Percentiles rank a stretch among this genome's conserved stretches.
Evolutionary conservation across 2,888 invertebrate genomes (phyloP).

Genomic region (Drosophila falleni): DNA sequence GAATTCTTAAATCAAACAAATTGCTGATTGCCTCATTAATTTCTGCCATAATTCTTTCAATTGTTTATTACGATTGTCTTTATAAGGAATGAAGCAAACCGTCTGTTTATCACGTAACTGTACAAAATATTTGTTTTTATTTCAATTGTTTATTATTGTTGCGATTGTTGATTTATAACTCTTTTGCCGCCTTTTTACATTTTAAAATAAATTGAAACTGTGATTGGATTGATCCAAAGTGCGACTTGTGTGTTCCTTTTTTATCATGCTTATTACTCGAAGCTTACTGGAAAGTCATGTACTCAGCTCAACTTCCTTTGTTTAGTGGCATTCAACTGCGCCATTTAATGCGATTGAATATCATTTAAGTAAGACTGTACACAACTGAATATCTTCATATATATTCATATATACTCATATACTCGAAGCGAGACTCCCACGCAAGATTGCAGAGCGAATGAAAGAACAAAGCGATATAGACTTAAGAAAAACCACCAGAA

Average conservation of each 20-base stretch:
- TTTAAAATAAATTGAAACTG: constrained; percentile 24
- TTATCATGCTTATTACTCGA: background rate
- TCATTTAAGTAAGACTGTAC: constrained; percentile 15
- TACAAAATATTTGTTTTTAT: constrained; percentile 18
- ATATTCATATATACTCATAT: background rate
- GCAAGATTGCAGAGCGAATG: constrained; percentile 6
- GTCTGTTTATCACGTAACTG: constrained; percentile 9
- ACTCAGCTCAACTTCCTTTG: constrained; percentile 46
- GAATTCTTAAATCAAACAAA: constrained; percentile 4
- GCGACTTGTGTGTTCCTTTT: constrained; percentile 17
- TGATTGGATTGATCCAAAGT: constrained; percentile 38
- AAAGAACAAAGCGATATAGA: background rate
- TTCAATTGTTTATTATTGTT: constrained; percentile 28
- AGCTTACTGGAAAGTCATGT: constrained; percentile 4
- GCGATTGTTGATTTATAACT: background rate
- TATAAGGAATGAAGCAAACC: background rate
- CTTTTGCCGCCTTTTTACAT: background rate
- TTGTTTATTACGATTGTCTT: background rate
- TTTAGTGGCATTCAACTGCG: constrained; percentile 59
- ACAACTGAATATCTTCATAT: background rate
- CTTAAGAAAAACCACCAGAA: constrained; percentile 6
- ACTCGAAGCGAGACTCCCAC: constrained; percentile 4
- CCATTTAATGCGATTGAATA: constrained; percentile 41
- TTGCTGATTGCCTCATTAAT: constrained; percentile 1
- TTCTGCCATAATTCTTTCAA: background rate